These are phyloP conservation scores for Agrilus planipennis DNA, from an alignment of 1,140 invertebrate genomes.

Conservation along the genomic window DNA sequence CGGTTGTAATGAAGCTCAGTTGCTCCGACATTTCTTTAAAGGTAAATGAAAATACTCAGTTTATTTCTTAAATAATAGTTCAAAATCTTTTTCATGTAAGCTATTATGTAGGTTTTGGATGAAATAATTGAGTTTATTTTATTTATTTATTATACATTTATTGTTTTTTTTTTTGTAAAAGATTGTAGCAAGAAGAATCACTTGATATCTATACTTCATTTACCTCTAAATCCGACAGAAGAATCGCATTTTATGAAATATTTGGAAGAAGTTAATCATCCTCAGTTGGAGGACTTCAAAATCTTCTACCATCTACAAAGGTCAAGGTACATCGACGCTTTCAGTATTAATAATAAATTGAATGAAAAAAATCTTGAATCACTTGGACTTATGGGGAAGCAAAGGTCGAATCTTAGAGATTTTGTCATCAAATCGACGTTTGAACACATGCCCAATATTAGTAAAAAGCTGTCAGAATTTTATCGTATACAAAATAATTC, in stretches of 20 bases:
- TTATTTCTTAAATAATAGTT: neutral
- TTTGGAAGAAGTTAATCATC: conserved; percentile 14
- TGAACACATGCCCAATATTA: conserved; percentile 14
- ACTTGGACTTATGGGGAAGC: conserved; percentile 3
- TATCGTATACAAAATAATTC: conserved; percentile 19
- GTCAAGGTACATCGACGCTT: conserved; percentile 26
- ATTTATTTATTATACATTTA: neutral
- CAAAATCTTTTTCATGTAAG: neutral
- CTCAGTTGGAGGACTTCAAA: conserved; percentile 19
- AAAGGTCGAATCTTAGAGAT: conserved; percentile 4
- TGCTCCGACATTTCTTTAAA: conserved; percentile 22
- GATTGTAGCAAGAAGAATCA: conserved; percentile 22
- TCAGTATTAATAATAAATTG: conserved; percentile 14
- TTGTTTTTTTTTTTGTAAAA: conserved; percentile 8
- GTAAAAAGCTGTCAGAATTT: conserved; percentile 16
- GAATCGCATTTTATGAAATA: conserved; percentile 26
- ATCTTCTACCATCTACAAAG: conserved; percentile 25
- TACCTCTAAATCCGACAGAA: conserved; percentile 17
- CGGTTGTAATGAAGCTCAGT: conserved; percentile 8
- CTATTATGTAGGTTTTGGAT: conserved; percentile 5
- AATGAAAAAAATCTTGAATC: neutral
- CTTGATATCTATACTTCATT: conserved; percentile 15
- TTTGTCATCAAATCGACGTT: conserved; percentile 2
- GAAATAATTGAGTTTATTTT: neutral
- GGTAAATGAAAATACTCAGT: conserved; percentile 8